These are phyloP conservation scores for Elaphurus davidianus DNA, from an alignment of 2,113 vertebrate genomes.

Conservation along the genomic window DNA sequence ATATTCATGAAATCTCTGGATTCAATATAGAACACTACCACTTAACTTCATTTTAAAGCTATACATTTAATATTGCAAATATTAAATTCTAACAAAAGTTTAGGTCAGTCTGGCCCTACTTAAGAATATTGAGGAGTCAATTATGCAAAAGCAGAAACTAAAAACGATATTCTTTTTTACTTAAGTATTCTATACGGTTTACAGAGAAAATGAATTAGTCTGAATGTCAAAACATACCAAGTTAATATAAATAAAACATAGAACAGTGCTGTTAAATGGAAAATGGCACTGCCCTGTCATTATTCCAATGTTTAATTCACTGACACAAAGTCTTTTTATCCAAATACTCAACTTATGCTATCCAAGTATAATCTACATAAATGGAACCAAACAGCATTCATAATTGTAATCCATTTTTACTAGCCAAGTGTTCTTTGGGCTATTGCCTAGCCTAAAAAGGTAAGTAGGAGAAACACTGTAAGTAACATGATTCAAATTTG, in stretches of 20 bases:
- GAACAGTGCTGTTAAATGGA: not conserved
- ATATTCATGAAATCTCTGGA: not conserved
- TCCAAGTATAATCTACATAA: not conserved
- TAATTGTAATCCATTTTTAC: not conserved
- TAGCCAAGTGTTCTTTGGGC: not conserved
- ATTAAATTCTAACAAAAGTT: not conserved
- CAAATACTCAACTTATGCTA: not conserved
- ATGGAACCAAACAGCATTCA: not conserved
- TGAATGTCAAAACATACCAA: not conserved
- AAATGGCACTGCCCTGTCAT: not conserved
- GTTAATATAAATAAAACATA: not conserved
- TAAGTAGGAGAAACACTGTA: not conserved
- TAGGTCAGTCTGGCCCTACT: not conserved
- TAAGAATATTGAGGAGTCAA: not conserved
- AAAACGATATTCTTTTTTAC: not conserved
- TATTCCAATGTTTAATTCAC: conserved; percentile 9
- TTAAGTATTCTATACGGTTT: not conserved
- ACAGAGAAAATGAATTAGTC: not conserved
- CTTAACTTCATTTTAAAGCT: conserved; percentile 7
- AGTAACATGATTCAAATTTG: conserved; percentile 34
- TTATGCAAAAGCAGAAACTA: not conserved
- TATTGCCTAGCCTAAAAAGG: not conserved
- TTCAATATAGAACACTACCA: not conserved
- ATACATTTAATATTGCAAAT: not conserved
- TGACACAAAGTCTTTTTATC: not conserved